Evolutionary conservation across 1,140 invertebrate genomes (phyloP).

Genomic region (Aradophagus sp.): DNA sequence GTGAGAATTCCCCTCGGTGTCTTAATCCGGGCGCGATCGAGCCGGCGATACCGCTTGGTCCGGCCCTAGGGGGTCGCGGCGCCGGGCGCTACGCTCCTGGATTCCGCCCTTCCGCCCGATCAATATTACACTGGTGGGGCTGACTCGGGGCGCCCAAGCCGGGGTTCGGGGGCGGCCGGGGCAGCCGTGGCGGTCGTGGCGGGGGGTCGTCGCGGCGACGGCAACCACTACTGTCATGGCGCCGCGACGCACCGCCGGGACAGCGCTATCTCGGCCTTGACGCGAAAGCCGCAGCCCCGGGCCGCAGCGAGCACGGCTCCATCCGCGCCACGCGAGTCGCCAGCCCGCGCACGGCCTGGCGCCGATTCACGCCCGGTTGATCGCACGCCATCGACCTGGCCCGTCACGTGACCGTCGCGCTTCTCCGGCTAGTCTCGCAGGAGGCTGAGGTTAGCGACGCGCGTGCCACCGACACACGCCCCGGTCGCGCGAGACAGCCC

Average conservation of each 20-base stretch:
- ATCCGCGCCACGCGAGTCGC: conserved; percentile 13
- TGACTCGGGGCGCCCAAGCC: conserved; percentile 56
- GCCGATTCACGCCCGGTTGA: conserved; percentile 28
- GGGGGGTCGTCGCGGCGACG: conserved; percentile 49
- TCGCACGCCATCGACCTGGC: conserved; percentile 27
- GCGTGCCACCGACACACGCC: conserved; percentile 54
- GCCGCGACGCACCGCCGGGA: conserved; percentile 68
- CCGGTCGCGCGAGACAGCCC: conserved; percentile 24
- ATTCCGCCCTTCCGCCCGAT: conserved; percentile 73
- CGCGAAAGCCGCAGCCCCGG: conserved; percentile 26
- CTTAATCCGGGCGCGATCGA: conserved; percentile 3
- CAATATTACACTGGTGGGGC: conserved; percentile 74
- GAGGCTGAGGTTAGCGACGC: conserved; percentile 49
- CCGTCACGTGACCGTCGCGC: conserved; percentile 50
- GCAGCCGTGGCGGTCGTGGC: conserved; percentile 37
- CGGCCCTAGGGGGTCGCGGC: conserved; percentile 53
- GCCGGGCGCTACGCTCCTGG: conserved; percentile 64
- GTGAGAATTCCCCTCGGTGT: conserved; percentile 6
- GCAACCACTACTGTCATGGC: conserved; percentile 70
- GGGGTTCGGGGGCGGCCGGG: conserved; percentile 54
- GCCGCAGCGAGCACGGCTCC: conserved; percentile 14
- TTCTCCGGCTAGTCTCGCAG: conserved; percentile 43
- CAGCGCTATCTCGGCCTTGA: conserved; percentile 60
- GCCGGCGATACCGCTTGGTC: conserved; percentile 27
- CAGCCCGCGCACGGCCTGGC: conserved; percentile 5